Evolutionary conservation across 2,113 vertebrate species (phyloP).

Genomic region (Panthera uncia): DNA sequence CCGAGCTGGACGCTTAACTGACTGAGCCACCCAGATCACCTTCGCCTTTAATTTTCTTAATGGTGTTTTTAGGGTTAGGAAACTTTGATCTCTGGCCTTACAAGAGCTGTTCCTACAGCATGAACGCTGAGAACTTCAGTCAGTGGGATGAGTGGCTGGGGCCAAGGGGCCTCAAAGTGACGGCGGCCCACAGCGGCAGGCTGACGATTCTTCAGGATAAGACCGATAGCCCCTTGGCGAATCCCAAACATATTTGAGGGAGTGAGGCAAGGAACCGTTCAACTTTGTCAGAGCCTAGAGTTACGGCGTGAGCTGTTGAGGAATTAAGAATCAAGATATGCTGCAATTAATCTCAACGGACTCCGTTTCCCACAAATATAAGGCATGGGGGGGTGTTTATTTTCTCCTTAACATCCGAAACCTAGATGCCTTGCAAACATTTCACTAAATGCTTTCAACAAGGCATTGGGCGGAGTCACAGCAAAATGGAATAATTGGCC

Average conservation of each 20-base stretch:
- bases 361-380: background rate
- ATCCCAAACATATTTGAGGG: background rate
- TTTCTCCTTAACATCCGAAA: background rate
- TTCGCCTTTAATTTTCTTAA: background rate
- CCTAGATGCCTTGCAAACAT: background rate
- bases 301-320: background rate
- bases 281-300: background rate
- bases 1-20: too few species aligned
- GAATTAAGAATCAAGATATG: background rate
- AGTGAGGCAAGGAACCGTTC: background rate
- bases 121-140: background rate
- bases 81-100: background rate
- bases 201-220: background rate
- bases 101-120: background rate
- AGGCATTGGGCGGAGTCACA: accelerated
- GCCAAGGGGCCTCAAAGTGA: too few species aligned
- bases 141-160: background rate
- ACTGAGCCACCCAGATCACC: too few species aligned
- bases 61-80: background rate
- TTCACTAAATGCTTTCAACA: background rate
- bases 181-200: background rate
- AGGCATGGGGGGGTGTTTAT: background rate
- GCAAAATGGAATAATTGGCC: background rate
- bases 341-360: background rate
- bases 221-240: background rate